phyloP scores from a whole-genome alignment of 2,797 vertebrate genomes.

The Hydrocynus forskahlii region DNA sequence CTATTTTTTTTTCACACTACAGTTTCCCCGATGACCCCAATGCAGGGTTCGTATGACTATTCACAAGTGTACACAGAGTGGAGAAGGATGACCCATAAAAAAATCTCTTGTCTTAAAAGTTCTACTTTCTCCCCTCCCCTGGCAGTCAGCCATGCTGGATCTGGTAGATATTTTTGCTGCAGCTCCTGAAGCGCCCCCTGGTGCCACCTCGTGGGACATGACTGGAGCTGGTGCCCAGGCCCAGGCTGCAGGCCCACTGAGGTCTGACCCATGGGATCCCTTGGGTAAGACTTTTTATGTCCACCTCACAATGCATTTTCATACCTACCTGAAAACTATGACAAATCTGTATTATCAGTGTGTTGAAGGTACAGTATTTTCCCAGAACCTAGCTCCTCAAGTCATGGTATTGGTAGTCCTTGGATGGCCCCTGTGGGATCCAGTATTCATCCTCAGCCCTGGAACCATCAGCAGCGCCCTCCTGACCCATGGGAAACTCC shows the following conservation, averaged over 20 bases:
- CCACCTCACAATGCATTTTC: not conserved
- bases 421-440: slow-evolving; percentile 74
- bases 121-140: slow-evolving; percentile 37
- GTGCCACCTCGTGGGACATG: slow-evolving; percentile 80
- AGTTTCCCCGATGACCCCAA: not conserved
- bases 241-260: slow-evolving; percentile 55
- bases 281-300: slow-evolving; percentile 66
- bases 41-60: slow-evolving; percentile 11
- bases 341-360: not conserved
- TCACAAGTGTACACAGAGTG: not conserved
- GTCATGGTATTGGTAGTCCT: slow-evolving; percentile 59
- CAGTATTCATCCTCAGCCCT: slow-evolving; percentile 70
- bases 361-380: not conserved
- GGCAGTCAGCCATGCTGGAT: slow-evolving; percentile 91
- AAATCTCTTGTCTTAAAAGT: slow-evolving; percentile 36
- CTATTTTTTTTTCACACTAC: not conserved
- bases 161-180: slow-evolving; percentile 91
- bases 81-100: slow-evolving; percentile 44
- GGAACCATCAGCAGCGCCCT: slow-evolving; percentile 66
- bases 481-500: slow-evolving; percentile 72
- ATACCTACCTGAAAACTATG: not conserved
- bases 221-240: slow-evolving; percentile 50
- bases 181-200: slow-evolving; percentile 71
- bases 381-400: slow-evolving; percentile 54
- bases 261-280: slow-evolving; percentile 76